Evolutionary conservation across 2,797 vertebrate species (phyloP), one percentile per base, ranked within the genome.

Genomic region (Euphonia xanthogaster): DNA sequence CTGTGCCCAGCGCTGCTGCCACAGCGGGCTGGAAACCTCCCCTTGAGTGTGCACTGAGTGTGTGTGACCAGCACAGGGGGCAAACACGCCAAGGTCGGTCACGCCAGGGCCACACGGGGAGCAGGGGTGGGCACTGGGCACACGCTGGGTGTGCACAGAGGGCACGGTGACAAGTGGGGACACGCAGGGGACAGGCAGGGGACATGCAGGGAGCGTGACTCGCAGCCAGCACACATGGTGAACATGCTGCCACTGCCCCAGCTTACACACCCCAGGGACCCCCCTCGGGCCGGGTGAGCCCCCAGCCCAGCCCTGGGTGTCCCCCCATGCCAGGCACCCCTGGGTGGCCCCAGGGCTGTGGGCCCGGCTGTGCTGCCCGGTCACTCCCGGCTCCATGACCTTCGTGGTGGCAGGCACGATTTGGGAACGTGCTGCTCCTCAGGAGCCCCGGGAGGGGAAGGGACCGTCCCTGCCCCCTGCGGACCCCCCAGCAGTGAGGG

Each of bases 31-130:
- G 94, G 70, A 42, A 31, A 40, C 8, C 30, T 60, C 13, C 4
- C 48, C 44, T 4, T 7, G 68, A 28, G 48, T 1, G 20, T 24
- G 39, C 50, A 6, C 10, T 3, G 55, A 40, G 57, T 1, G 19
- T 48, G 12, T 17, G 68, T 28, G 66, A n/a, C 2, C 2, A 1
- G 20, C 20, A 28, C 10, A 4, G 70, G 25, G 68, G 44, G 4
- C 10, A 13, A 37, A 40, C 58, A 8, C 0, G 5, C 22, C 10
- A 15, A 8, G 55, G 66, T 6, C 40, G 55, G 66, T 6, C 40
- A 18, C 0, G 0, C 37, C 25, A 60, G 17, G 14, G 40, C 53
- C 54, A 2, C 27, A 2, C 0, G 3, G n/a, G 17, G 9, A 31
- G 54, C 58, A 4, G 23, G 4, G 6, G 44, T 8, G 27, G 20